Base-by-base conservation (phyloP, 2,113 vertebrate genomes). In the Elephantulus edwardii region DNA sequence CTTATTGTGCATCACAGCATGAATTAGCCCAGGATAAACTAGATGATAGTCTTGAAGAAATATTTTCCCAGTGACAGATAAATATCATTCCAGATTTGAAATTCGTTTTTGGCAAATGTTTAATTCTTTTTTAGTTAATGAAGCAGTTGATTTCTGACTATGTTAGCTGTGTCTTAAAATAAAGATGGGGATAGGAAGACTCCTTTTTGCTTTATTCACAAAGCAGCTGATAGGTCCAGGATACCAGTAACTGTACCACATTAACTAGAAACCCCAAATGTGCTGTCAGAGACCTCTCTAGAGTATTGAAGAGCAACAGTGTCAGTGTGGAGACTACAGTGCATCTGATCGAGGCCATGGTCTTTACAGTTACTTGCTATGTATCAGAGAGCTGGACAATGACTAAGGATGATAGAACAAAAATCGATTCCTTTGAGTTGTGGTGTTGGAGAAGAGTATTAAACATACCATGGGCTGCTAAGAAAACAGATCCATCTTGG, bases 151-250 rank as follows among this genome's bases (percentile, higher is more conserved):
- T 91, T 91, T 91, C 28, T 75, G 33, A 93, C 38, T 83, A 71
- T 81, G 42, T 83, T 80, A 56, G 71, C 44, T 79, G 10, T 77
- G 50, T 54, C 17, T 75, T 92, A 44, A 62, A 62, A 56, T 40
- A 83, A 77, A 38, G 50, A 77, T 80, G 13, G 10, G 14, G 54
- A 24, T 40, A 35, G 22, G 1, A n/a, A 20, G 70, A 72, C 56
- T 1, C 2, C 19, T 40, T 19, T 76, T 90, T 52, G 70, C 38
- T 8, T 79, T 88, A 22, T 44, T 90, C 85, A 94, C 74, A 89
- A 77, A 64, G 94, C 82, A 84, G 13, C 56, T 92, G 26, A 56
- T 79, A 82, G 40, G 90, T 62, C 62, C 93, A 95, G 56, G 75
- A 88, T 93, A 88, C 93, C 68, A 30, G 92, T 91, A 50, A 72